Percentiles rank a stretch among this genome's conserved stretches.
phyloP scores from a whole-genome alignment of 2,888 invertebrate genomes.

The Ferrisia virgata region DNA sequence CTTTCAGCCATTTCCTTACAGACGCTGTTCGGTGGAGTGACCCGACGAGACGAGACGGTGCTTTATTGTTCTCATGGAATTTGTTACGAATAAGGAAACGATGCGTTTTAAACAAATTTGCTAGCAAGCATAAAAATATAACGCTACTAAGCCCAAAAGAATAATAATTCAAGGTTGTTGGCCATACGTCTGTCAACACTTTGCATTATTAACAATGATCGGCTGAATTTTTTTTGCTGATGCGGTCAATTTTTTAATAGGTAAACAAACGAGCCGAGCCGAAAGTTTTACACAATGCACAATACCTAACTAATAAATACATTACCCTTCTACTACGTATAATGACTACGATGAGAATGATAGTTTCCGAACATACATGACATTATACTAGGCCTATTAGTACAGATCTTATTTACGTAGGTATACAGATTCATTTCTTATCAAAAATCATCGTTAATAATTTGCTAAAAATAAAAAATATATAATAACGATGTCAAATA shows the following conservation, averaged over 20 bases:
- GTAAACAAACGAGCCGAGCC: background rate
- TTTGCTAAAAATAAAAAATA: background rate
- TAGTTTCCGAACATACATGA: background rate
- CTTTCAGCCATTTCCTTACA: background rate
- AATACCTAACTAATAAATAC: too few relatives aligned
- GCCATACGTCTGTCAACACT: background rate
- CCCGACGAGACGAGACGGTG: background rate
- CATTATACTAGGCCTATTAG: too few relatives aligned
- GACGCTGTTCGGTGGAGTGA: too few relatives aligned
- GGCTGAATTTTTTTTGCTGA: background rate
- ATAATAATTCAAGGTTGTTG: background rate
- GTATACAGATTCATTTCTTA: background rate
- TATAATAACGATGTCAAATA: constrained; percentile 5
- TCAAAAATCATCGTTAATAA: background rate
- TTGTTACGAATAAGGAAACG: background rate
- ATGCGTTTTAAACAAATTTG: background rate
- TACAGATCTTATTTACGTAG: too few relatives aligned
- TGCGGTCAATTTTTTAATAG: background rate
- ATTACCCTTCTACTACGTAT: too few relatives aligned
- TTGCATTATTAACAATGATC: background rate
- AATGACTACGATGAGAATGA: background rate
- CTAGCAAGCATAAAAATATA: background rate
- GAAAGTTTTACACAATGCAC: too few relatives aligned
- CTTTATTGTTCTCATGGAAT: background rate
- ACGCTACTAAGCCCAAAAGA: background rate